Evolutionary conservation across 2,113 vertebrate species (phyloP).

Genomic region (Oceanodroma tethys): DNA sequence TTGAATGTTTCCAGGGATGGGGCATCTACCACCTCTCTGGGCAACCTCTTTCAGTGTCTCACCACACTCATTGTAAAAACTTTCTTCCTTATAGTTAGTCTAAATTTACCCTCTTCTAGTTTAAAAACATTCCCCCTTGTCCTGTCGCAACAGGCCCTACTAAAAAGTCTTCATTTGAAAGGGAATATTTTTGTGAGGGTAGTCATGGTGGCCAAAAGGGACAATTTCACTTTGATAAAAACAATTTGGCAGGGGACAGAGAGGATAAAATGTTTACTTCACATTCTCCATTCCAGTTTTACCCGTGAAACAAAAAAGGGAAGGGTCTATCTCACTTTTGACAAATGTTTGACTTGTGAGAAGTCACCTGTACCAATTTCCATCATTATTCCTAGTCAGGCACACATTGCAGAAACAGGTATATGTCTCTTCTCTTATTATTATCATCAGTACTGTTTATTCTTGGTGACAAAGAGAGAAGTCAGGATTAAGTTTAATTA

Average conservation of each 20-base stretch:
- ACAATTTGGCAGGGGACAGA: rapidly evolving
- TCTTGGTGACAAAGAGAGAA: not conserved
- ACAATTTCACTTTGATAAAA: not conserved
- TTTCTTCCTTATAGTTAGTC: not conserved
- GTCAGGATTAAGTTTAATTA: not conserved
- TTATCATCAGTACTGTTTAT: not conserved
- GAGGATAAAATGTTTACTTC: not conserved
- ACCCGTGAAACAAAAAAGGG: not conserved
- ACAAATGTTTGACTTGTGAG: not conserved
- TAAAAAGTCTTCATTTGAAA: not conserved
- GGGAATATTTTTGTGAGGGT: not conserved
- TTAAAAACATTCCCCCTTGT: not conserved
- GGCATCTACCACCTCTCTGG: not conserved
- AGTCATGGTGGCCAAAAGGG: not conserved
- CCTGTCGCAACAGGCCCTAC: not conserved
- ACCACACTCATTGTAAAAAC: not conserved
- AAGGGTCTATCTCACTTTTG: not conserved
- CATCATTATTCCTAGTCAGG: not conserved
- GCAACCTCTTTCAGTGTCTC: not conserved
- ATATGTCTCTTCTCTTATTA: not conserved
- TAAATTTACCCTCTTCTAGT: not conserved
- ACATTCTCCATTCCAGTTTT: not conserved
- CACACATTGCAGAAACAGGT: not conserved
- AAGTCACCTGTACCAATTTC: not conserved
- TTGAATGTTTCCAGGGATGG: not conserved